A percentile compares a stretch with the other conserved stretches of the same genome.
Conservation (phyloP, 2,888 invertebrate genomes). For the Tillus elongatus region DNA sequence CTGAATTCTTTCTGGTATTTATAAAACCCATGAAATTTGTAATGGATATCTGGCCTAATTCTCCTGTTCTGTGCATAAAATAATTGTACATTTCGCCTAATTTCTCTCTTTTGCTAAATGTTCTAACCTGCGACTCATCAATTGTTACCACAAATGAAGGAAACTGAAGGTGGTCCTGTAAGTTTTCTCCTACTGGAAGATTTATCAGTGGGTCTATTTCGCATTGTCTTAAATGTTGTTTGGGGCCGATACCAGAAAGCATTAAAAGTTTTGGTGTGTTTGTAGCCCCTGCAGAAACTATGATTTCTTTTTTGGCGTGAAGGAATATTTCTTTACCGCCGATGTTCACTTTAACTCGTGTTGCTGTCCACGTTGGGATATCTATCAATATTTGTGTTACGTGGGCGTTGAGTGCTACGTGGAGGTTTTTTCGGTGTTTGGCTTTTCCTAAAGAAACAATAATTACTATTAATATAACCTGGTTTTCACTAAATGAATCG, state of each 20-base stretch:
- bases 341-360: slow-evolving; percentile 40
- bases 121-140: slow-evolving; percentile 13
- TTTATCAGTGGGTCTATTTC: slow-evolving; percentile 41
- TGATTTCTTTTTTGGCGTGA: slow-evolving; percentile 50
- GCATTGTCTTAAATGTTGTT: slow-evolving; percentile 42
- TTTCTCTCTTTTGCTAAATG: slow-evolving; percentile 9
- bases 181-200: slow-evolving; percentile 47
- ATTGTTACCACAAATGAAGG: slow-evolving; percentile 27
- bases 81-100: slow-evolving; percentile 41
- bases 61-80: slow-evolving; percentile 44
- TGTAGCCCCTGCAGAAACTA: slow-evolving; percentile 57
- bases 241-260: slow-evolving; percentile 57
- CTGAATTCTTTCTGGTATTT: slow-evolving; percentile 39
- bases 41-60: slow-evolving; percentile 41
- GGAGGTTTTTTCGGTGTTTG: slow-evolving; percentile 48
- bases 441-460: slow-evolving; percentile 51
- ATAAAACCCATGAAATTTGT: slow-evolving; percentile 45
- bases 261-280: slow-evolving; percentile 59
- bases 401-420: slow-evolving; percentile 48
- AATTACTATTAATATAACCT: too few species aligned
- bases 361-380: slow-evolving; percentile 38
- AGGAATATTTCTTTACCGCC: slow-evolving; percentile 27
- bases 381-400: slow-evolving; percentile 49
- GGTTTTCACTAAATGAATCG: too few species aligned
- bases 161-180: slow-evolving; percentile 47